A percentile compares a stretch with the other conserved stretches of the same genome.
phyloP scores from a whole-genome alignment of 2,113 vertebrate genomes.

The Empidonax alnorum region DNA sequence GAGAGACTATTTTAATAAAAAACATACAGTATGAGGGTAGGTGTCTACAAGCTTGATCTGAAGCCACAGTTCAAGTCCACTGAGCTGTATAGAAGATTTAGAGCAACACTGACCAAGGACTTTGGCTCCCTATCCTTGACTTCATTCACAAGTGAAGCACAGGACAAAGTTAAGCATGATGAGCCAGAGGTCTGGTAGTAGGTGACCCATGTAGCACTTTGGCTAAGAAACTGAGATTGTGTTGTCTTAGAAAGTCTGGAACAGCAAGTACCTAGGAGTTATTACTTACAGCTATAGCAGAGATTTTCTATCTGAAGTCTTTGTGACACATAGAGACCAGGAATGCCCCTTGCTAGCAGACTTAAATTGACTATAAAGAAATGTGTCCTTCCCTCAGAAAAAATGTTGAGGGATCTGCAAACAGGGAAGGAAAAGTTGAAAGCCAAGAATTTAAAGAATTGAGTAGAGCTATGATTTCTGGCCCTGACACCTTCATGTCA shows the following conservation, averaged over 20 bases:
- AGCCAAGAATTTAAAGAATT: background rate
- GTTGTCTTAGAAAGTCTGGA: background rate
- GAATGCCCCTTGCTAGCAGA: background rate
- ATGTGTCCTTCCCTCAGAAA: background rate
- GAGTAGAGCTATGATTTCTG: background rate
- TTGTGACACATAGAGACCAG: background rate
- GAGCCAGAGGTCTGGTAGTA: constrained; percentile 2
- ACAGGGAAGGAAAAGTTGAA: background rate
- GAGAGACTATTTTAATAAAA: constrained; percentile 1
- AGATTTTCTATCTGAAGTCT: background rate
- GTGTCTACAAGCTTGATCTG: constrained; percentile 1
- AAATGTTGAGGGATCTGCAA: background rate
- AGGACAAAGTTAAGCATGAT: background rate
- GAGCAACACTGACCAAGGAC: background rate
- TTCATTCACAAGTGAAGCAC: constrained; percentile 27
- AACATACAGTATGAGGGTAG: background rate
- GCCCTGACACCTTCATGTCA: background rate
- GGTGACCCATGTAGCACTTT: background rate
- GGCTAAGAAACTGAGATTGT: background rate
- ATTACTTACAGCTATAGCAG: background rate
- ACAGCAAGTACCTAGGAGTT: background rate
- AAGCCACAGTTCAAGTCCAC: background rate
- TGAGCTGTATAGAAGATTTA: background rate
- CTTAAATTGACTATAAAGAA: background rate
- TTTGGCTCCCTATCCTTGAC: background rate